Conservation (phyloP, 2,888 invertebrate species). For the Lepidochrysops patricia region DNA sequence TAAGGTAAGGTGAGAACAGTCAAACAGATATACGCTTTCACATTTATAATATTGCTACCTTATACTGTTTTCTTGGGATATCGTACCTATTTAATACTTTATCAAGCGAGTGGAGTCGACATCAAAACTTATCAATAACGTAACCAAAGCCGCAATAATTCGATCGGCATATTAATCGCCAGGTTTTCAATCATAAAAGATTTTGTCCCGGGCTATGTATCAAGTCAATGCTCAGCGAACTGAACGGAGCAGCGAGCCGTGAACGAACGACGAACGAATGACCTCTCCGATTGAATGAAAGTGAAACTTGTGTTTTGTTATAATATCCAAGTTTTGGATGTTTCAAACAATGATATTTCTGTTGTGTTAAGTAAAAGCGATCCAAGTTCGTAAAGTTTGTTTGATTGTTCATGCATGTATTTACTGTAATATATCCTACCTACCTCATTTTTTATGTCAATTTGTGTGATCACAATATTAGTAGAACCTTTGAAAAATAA, state of each 20-base stretch:
- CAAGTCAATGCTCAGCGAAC: conserved; percentile 32
- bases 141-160: not conserved
- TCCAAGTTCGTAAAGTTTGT: not conserved
- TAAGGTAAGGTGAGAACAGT: too few relatives aligned
- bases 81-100: too few relatives aligned
- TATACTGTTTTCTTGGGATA: too few relatives aligned
- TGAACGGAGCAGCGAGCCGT: conserved; percentile 25
- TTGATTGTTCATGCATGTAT: not conserved
- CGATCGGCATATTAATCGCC: not conserved
- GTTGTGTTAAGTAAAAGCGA: not conserved
- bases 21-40: too few relatives aligned
- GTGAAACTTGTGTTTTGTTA: conserved; percentile 3
- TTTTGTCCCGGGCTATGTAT: conserved; percentile 25
- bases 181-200: not conserved
- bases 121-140: too few relatives aligned
- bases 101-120: too few relatives aligned
- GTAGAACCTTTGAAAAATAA: too few relatives aligned
- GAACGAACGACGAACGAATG: conserved; percentile 27
- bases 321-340: not conserved
- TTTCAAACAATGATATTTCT: not conserved
- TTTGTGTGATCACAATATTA: too few relatives aligned
- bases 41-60: too few relatives aligned
- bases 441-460: too few relatives aligned
- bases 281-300: conserved; percentile 20
- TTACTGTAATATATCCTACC: not conserved